These are phyloP conservation scores for Hybos culiciformis DNA, from an alignment of 2,888 invertebrate genomes.

Conservation along the genomic window DNA sequence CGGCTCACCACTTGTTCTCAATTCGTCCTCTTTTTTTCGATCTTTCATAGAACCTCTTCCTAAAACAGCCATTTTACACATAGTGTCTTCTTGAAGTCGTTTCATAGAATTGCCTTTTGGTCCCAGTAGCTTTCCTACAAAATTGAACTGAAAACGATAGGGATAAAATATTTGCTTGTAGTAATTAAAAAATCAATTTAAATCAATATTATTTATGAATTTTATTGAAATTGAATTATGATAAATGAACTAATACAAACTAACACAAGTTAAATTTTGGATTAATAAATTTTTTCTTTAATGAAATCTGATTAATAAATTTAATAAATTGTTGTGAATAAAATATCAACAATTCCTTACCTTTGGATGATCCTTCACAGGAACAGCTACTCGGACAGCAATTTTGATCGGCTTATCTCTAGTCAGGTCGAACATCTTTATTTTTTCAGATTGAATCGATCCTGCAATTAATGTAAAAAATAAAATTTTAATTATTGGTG, in stretches of 20 bases:
- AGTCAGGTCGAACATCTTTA: slow-evolving; percentile 73
- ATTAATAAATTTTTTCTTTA: neutral
- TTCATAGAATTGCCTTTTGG: slow-evolving; percentile 89
- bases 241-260: neutral
- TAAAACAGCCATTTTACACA: slow-evolving; percentile 91
- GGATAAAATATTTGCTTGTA: neutral
- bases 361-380: slow-evolving; percentile 77
- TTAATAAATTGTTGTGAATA: neutral
- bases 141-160: slow-evolving; percentile 65
- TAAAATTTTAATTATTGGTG: too few relatives aligned
- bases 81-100: slow-evolving; percentile 83
- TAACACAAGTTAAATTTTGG: neutral
- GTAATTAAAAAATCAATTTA: neutral
- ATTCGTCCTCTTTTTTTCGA: slow-evolving; percentile 85
- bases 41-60: slow-evolving; percentile 91
- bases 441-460: slow-evolving; percentile 30
- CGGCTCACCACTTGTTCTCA: slow-evolving; percentile 79
- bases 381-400: slow-evolving; percentile 72
- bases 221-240: neutral
- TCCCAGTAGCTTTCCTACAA: slow-evolving; percentile 86
- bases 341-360: slow-evolving; percentile 34
- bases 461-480: slow-evolving; percentile 16
- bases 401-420: slow-evolving; percentile 78
- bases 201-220: neutral
- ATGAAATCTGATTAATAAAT: neutral